phyloP scores from a whole-genome alignment of 2,797 vertebrate genomes.

The Pangasius sanitwongsei region DNA sequence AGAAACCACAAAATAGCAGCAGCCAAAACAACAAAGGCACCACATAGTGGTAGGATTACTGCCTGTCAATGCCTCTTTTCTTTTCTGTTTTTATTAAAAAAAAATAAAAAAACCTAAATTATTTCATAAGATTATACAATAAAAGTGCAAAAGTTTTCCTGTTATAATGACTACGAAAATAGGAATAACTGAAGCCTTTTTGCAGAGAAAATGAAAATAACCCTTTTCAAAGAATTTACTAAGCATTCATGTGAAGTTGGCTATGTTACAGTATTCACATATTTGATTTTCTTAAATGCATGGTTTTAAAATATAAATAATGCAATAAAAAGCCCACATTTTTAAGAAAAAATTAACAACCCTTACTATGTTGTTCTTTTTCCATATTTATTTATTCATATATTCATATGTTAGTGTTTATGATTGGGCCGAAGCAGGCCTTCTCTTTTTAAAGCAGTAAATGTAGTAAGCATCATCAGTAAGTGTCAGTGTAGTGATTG shows the following conservation, averaged over 20 bases:
- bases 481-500: conserved; percentile 51
- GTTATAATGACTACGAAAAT: conserved; percentile 39
- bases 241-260: background rate
- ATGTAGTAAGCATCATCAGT: conserved; percentile 30
- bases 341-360: background rate
- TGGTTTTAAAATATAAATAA: background rate
- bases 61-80: conserved; percentile 29
- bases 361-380: background rate
- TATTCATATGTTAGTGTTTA: conserved; percentile 22
- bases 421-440: background rate
- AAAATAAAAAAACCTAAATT: background rate
- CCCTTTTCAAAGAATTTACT: background rate
- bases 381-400: background rate
- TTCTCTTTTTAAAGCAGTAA: conserved; percentile 37
- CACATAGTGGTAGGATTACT: conserved; percentile 32
- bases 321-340: background rate
- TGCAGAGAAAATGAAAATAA: background rate
- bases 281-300: background rate
- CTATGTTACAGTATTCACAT: background rate
- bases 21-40: conserved; percentile 47
- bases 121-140: conserved; percentile 47
- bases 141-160: conserved; percentile 48
- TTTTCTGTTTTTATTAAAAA: background rate
- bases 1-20: conserved; percentile 41
- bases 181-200: background rate